Conservation (phyloP, 37 sponge, comb jelly and placozoan species). For the Cladorhizidae sp. region DNA sequence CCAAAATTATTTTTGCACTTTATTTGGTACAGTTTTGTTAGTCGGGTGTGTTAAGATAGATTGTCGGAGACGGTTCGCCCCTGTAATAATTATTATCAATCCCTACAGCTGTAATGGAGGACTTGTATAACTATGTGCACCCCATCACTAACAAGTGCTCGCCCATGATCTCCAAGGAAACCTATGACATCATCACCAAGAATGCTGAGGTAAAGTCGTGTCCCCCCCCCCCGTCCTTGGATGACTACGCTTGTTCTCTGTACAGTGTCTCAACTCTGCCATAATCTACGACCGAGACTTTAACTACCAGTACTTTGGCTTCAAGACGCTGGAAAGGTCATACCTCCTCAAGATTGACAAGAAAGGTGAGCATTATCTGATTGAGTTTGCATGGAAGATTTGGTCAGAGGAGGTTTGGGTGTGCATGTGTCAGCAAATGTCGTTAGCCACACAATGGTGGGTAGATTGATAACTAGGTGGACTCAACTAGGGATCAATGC, state of each 20-base stretch:
- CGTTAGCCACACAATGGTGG: too few relatives aligned
- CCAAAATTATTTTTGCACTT: not conserved
- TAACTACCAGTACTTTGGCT: conserved; percentile 94
- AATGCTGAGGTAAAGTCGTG: conserved; percentile 71
- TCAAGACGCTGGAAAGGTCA: conserved; percentile 97
- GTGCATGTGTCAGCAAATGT: too few relatives aligned
- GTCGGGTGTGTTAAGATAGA: too few relatives aligned
- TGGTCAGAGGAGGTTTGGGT: not conserved
- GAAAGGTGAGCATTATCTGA: conserved; percentile 59
- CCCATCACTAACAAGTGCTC: conserved; percentile 70
- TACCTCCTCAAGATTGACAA: conserved; percentile 93
- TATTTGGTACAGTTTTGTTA: too few relatives aligned
- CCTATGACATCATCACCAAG: conserved; percentile 68
- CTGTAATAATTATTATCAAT: too few relatives aligned
- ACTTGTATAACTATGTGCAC: conserved; percentile 82
- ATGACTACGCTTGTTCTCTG: not conserved
- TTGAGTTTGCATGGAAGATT: not conserved
- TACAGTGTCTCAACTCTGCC: conserved; percentile 87
- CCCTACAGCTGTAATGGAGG: conserved; percentile 85
- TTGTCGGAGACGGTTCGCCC: not conserved
- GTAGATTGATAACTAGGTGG: too few relatives aligned
- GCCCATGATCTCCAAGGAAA: conserved; percentile 90
- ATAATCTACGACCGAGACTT: conserved; percentile 97
- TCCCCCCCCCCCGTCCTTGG: not conserved
- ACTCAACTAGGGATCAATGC: too few relatives aligned